Percentiles rank a stretch among this genome's conserved stretches.
Conservation (phyloP, 2,113 vertebrate genomes). For the Apeltes quadracus region DNA sequence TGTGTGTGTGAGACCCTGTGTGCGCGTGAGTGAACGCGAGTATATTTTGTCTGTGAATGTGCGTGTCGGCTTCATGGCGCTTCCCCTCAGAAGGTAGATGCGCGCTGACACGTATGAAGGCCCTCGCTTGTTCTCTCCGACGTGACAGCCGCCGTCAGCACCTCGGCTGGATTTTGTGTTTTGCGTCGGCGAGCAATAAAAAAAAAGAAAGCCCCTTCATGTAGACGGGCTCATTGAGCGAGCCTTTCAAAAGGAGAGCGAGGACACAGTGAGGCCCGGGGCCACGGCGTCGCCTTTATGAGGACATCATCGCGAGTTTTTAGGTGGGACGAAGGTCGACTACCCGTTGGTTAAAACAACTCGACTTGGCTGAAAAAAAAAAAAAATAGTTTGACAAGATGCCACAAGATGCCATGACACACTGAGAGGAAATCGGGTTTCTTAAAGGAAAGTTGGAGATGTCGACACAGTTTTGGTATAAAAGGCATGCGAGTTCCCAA, state of each 20-base stretch:
- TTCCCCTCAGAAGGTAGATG: slow-evolving; percentile 14
- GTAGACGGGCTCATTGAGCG: slow-evolving; percentile 60
- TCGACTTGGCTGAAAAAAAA: background rate
- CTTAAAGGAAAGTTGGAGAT: too few relatives aligned
- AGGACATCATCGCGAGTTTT: slow-evolving; percentile 5
- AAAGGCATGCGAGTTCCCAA: background rate
- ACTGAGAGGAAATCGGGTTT: too few relatives aligned
- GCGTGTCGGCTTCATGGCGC: too few relatives aligned
- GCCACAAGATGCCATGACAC: slow-evolving; percentile 2
- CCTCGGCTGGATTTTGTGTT: too few relatives aligned
- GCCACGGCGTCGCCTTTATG: slow-evolving; percentile 11
- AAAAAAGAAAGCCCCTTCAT: slow-evolving; percentile 41
- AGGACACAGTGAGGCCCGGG: slow-evolving; percentile 16
- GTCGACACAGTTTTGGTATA: background rate
- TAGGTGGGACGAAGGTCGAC: slow-evolving; percentile 16
- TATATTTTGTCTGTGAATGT: slow-evolving; percentile 56
- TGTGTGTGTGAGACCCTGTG: slow-evolving; percentile 55
- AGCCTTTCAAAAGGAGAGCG: slow-evolving; percentile 49
- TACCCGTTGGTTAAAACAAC: background rate
- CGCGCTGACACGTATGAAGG: slow-evolving; percentile 66
- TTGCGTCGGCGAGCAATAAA: too few relatives aligned
- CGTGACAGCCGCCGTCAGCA: slow-evolving; percentile 74
- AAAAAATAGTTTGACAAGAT: background rate
- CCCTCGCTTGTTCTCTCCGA: slow-evolving; percentile 70
- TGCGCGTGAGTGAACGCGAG: slow-evolving; percentile 60